phyloP scores from a whole-genome alignment of 2,797 vertebrate genomes.

The Pseudochirops corinnae region DNA sequence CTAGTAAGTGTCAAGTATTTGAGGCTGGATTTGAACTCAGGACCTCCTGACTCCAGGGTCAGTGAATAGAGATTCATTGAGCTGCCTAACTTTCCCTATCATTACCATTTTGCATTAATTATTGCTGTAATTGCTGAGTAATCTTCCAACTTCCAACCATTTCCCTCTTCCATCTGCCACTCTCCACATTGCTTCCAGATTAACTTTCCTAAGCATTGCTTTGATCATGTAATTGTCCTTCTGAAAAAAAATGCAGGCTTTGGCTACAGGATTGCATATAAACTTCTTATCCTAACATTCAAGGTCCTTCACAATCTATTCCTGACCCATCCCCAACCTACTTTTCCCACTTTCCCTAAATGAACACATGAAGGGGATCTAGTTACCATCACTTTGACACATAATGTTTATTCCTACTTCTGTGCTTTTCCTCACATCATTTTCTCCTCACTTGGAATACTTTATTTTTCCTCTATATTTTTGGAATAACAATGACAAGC shows the following conservation, averaged over 20 bases:
- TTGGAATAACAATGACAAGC: not conserved
- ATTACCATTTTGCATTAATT: not conserved
- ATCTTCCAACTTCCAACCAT: not conserved
- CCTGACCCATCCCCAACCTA: not conserved
- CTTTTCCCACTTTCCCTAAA: not conserved
- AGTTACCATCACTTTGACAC: not conserved
- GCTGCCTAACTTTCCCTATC: too few species aligned
- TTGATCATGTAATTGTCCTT: not conserved
- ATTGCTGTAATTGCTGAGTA: not conserved
- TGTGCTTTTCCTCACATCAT: not conserved
- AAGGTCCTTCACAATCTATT: not conserved
- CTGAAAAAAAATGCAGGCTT: not conserved
- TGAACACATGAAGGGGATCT: not conserved
- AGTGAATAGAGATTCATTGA: too few species aligned
- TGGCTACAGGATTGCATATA: not conserved
- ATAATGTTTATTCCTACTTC: not conserved
- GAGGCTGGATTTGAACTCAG: too few species aligned
- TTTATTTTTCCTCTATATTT: not conserved
- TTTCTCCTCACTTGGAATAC: not conserved
- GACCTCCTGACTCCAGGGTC: too few species aligned
- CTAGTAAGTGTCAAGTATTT: too few species aligned
- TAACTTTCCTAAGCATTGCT: not conserved
- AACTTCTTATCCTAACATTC: not conserved
- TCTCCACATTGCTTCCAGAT: not conserved
- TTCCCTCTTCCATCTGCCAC: not conserved